Evolutionary conservation across 2,888 invertebrate species (phyloP), one percentile per base, ranked within the genome.

Genomic region (Mythimna impura): DNA sequence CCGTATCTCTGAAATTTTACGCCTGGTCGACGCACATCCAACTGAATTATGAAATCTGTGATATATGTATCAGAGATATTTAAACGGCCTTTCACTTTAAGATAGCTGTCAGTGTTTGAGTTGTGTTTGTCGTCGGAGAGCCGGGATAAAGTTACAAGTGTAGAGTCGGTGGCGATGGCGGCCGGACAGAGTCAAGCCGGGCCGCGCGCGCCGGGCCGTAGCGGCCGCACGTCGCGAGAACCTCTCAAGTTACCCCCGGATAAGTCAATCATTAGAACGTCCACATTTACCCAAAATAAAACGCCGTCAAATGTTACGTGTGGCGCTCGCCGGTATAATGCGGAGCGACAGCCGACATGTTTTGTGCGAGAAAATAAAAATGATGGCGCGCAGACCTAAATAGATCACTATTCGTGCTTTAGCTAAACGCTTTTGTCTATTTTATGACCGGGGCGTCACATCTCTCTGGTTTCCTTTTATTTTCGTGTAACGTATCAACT

Each of bases 291-390:
- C 94, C 89, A 92, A 96, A 96, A 96, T 96, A 96, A 96, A 96
- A 95, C 94, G 89, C 89, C 91, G 90, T 93, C 91, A 89, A 94
- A 95, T 93, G 94, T 93, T 94, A 95, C 94, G 95, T 95, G 95
- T 93, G 94, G 94, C 93, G 93, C 93, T 90, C 93, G 66, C 22
- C 90, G 88, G 90, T 90, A 94, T 95, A 95, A 96, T 94, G 95
- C 93, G 94, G 91, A 94, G 94, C 94, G 96, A 95, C 96, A 95
- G 94, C 93, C 94, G 93, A 95, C 96, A 94, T 95, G 95, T 95
- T 95, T 95, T 95, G 95, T 94, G 94, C 95, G 95, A 95, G 95
- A 96, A 96, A 96, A 96, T 95, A 96, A 96, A 95, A 96, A 95
- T 94, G 94, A 95, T 95, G 96, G 94, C 93, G 91, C 93, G 90